Base-by-base conservation (phyloP, 2,888 invertebrate genomes). In the Balanococcus diminutus region DNA sequence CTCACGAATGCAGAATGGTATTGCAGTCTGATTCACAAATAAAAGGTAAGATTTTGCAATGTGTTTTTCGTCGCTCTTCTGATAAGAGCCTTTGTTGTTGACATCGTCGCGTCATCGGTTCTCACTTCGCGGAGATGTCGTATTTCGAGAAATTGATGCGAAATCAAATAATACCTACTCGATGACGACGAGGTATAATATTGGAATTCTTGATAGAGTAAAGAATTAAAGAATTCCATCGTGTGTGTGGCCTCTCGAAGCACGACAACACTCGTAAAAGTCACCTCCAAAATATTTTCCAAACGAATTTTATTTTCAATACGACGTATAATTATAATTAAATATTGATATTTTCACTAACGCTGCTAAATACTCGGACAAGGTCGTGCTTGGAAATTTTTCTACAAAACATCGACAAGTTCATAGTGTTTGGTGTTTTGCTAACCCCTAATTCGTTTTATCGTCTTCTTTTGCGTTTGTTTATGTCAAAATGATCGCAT, bases 1-100 rank as follows among this genome's bases (percentile, higher is more conserved):
- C 39, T 75, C 31, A 22, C 42, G 42, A 67, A 32, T 84, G 39
- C 84, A 84, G 84, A 84, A 84, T 84, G 84, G 84, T 84, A 84
- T 67, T 72, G 72, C 84, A 84, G 72, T 84, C 67, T 36, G 32
- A 84, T 72, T 22, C 32, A 19, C 22, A 32, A 22, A 67, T 72
- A 28, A 84, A 84, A 72, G 16, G 84, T 84, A 72, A 84, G 72
- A 14, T 14, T 42, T 42, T 36, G 8, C 36, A 36, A 14, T 42
- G n/a, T 42, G 11, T 14, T 42, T n/a, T 42, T 42, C 3, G 1
- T 42, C 14, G 42, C 1, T 42, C 11, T 42, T 42, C 16, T 42
- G 42, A 42, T 42, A 42, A 42, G 42, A 14, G 42, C 16, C n/a
- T 42, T 42, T 42, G 42, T 42, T 42, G 11, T 14, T 42, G n/a